phyloP scores from a whole-genome alignment of 2,888 invertebrate species.

The Troides helena region DNA sequence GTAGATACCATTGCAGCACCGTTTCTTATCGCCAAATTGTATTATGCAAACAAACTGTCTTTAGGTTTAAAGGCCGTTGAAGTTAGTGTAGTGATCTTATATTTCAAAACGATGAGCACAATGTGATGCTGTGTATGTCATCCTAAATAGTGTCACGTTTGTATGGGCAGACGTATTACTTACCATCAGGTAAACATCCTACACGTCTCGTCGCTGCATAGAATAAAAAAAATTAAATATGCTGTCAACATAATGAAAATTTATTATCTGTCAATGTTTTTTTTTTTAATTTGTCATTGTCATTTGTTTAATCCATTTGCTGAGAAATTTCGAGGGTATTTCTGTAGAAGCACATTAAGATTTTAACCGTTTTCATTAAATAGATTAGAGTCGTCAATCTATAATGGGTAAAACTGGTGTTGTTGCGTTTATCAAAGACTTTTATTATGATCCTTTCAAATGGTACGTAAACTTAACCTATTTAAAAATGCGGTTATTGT shows the following conservation, averaged over 20 bases:
- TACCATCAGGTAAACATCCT: no score
- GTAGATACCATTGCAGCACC: no score
- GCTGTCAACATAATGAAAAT: not conserved
- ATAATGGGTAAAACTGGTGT: constrained; percentile 83
- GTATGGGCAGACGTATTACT: no score
- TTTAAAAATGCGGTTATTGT: constrained; percentile 23
- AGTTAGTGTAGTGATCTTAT: no score
- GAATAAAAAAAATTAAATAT: no score
- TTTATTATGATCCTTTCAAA: constrained; percentile 88
- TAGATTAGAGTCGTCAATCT: constrained; percentile 25
- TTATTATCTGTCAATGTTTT: not conserved
- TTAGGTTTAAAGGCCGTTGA: no score
- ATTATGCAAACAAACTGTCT: no score
- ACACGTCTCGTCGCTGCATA: no score
- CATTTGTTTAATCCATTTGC: not conserved
- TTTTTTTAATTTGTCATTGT: not conserved
- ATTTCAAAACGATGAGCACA: no score
- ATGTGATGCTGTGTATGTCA: no score
- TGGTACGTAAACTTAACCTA: constrained; percentile 82
- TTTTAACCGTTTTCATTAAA: not conserved
- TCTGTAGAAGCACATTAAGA: not conserved
- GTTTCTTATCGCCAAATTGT: no score
- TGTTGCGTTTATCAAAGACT: constrained; percentile 79
- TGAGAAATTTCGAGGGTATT: not conserved
- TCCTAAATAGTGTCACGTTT: no score